phyloP scores from a whole-genome alignment of 1,140 invertebrate genomes.

The Hyles euphorbiae region DNA sequence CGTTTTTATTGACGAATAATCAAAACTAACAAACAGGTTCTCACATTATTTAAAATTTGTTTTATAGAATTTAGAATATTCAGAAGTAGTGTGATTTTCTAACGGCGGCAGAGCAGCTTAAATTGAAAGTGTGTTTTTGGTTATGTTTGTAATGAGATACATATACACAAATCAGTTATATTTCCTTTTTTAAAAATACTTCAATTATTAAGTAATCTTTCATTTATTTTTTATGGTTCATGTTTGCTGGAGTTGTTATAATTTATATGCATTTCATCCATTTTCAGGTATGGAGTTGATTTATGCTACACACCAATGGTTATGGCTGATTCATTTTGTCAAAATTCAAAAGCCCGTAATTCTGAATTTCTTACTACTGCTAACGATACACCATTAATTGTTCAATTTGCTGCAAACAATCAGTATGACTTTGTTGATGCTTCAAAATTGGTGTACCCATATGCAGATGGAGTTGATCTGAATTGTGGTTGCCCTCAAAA shows the following conservation, averaged over 20 bases:
- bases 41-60: neutral
- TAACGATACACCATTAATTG: conserved; percentile 90
- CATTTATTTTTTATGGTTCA: too few relatives aligned
- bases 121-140: too few relatives aligned
- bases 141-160: too few relatives aligned
- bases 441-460: conserved; percentile 89
- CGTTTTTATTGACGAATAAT: neutral
- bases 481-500: conserved; percentile 98
- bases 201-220: too few relatives aligned
- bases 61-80: neutral
- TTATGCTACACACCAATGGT: conserved; percentile 98
- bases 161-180: too few relatives aligned
- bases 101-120: too few relatives aligned
- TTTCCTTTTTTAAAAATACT: too few relatives aligned
- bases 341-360: conserved; percentile 89
- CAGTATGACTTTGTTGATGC: conserved; percentile 89
- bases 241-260: too few relatives aligned
- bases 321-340: conserved; percentile 93
- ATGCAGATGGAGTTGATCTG: conserved; percentile 93
- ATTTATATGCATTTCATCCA: conserved; percentile 13
- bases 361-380: conserved; percentile 91
- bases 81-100: too few relatives aligned
- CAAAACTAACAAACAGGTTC: neutral
- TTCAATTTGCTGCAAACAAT: conserved; percentile 96
- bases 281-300: conserved; percentile 87